Evolutionary conservation across 2,113 vertebrate species (phyloP).

Genomic region (zebrafish (Danio rerio)): DNA sequence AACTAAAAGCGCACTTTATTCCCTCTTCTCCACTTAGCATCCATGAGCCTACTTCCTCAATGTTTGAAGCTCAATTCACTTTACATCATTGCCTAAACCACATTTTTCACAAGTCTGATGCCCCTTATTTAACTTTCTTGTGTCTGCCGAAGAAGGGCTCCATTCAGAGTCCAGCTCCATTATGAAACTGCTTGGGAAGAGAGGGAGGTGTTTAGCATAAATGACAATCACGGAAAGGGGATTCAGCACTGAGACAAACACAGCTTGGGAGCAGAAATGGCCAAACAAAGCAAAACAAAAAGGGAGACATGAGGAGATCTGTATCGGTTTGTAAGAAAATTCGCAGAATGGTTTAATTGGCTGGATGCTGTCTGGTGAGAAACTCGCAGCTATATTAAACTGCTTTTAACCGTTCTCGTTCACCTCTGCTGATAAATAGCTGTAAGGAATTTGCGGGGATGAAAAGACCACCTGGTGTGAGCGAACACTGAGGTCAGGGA

Average conservation of each 20-base stretch:
- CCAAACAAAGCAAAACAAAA: not conserved
- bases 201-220: slow-evolving; percentile 56
- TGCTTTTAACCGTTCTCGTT: not conserved
- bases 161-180: slow-evolving; percentile 54
- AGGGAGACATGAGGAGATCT: not conserved
- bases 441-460: slow-evolving; percentile 5
- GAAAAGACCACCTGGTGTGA: slow-evolving; percentile 37
- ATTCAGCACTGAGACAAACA: not conserved
- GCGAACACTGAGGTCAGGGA: slow-evolving; percentile 11
- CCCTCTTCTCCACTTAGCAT: slow-evolving; percentile 40
- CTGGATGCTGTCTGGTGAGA: not conserved
- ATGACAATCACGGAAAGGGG: slow-evolving; percentile 51
- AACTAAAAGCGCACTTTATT: slow-evolving; percentile 39
- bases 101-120: slow-evolving; percentile 51
- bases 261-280: not conserved
- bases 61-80: slow-evolving; percentile 45
- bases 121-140: slow-evolving; percentile 47
- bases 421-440: slow-evolving; percentile 22
- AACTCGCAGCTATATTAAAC: slow-evolving; percentile 3
- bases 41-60: slow-evolving; percentile 9
- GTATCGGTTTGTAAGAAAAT: slow-evolving; percentile 1
- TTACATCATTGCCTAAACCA: slow-evolving; percentile 47
- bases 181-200: slow-evolving; percentile 54
- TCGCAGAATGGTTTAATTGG: not conserved
- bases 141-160: slow-evolving; percentile 49